phyloP scores from a whole-genome alignment of 2,113 vertebrate genomes.

The Chiloscyllium plagiosum region DNA sequence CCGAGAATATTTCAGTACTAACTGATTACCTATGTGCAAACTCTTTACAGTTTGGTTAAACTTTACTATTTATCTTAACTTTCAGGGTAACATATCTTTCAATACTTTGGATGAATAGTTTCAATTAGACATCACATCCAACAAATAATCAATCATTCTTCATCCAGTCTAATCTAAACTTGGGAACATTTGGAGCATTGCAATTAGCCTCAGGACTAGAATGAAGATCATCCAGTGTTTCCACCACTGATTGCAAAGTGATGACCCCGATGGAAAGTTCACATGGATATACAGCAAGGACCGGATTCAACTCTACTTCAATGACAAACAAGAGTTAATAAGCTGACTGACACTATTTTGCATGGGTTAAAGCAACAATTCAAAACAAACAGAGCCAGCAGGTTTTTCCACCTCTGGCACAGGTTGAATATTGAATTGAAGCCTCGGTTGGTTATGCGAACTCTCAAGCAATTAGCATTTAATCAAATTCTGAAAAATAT shows the following conservation, averaged over 20 bases:
- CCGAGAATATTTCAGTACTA: background rate
- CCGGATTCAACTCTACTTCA: background rate
- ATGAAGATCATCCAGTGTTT: background rate
- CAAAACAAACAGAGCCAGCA: no score
- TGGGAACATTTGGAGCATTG: background rate
- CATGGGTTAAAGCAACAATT: no score
- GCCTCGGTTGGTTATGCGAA: background rate
- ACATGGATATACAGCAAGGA: background rate
- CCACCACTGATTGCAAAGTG: background rate
- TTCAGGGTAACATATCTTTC: background rate
- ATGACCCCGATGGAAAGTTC: background rate
- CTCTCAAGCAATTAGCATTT: background rate
- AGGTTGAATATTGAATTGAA: background rate
- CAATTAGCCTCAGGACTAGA: background rate
- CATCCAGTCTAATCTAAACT: background rate
- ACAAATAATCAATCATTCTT: background rate
- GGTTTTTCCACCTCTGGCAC: background rate
- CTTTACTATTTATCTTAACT: background rate
- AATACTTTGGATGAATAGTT: background rate
- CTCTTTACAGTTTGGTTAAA: background rate
- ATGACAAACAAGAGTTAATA: background rate
- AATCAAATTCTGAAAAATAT: background rate
- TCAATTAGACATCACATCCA: background rate
- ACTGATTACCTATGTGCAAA: background rate
- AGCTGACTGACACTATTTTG: background rate